Base-by-base conservation (phyloP, 1,140 invertebrate genomes). In the Drosophila novamexicana region DNA sequence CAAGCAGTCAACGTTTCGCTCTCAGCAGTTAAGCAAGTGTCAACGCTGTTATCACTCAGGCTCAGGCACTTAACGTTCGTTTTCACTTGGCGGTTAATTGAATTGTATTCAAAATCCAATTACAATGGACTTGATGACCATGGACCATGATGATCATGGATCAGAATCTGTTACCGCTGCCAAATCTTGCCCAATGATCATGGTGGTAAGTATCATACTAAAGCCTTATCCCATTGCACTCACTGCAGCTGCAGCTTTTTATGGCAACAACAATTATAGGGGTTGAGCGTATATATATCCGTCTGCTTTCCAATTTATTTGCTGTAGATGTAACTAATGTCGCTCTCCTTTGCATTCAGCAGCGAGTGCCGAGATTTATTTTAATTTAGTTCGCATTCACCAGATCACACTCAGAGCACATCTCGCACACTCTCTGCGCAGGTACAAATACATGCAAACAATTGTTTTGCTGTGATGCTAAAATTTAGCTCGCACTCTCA, bases 41-140 rank as follows among this genome's bases (percentile, higher is more conserved):
- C 37, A 49, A 44, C 61, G 47, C 44, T 45, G 61, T 76, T 73
- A 77, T 89, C 73, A 70, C 45, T 53, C 18, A 18, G 50, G 49
- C 34, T n/a, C 47, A 53, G 22, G 7, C 18, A 42, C 37, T 62
- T n/a, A 32, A 39, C 29, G 16, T 97, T 34, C 56, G 39, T 63
- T 50, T 42, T 79, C 34, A 10, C 14, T 49, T 57, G 59, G 22
- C 44, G 47, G 12, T 12, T 52, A 49, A 54, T 63, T 73, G 2
- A 61, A 52, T 50, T 57, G 57, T 12, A 6, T 37, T 14, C 32
- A 32, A 49, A 34, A 52, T 49, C 59, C 50, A 62, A 14, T 37
- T 14, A 58, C 34, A 64, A 73, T 61, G 50, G 40, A 69, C 6
- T 10, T 44, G 34, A 85, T 78, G 70, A 45, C 44, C 29, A 71